Conservation (phyloP, 2,888 invertebrate species). For the Eulithis prunata region DNA sequence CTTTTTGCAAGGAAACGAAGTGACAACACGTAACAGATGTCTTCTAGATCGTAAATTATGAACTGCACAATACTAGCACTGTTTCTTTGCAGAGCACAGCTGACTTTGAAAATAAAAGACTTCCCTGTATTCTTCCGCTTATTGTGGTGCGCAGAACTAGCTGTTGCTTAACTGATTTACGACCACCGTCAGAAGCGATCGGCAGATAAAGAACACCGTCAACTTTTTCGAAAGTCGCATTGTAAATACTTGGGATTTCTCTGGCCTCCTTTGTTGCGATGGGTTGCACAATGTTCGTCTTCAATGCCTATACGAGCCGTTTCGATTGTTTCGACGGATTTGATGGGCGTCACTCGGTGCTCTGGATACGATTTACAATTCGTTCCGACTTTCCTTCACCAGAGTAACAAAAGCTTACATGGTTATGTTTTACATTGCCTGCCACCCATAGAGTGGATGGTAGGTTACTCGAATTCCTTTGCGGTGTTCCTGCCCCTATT, state of each 20-base stretch:
- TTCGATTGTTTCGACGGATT: conserved; percentile 74
- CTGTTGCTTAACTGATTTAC: conserved; percentile 75
- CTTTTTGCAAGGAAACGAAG: conserved; percentile 31
- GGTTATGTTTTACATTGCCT: conserved; percentile 45
- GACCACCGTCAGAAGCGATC: conserved; percentile 50
- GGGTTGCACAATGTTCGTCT: conserved; percentile 76
- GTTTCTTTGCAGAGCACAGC: conserved; percentile 52
- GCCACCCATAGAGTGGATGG: conserved; percentile 59
- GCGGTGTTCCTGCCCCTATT: neutral
- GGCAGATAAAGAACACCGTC: conserved; percentile 59
- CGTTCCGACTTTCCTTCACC: conserved; percentile 77
- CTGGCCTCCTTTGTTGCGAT: conserved; percentile 75
- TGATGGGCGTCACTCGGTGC: conserved; percentile 72
- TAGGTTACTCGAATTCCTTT: conserved; percentile 9
- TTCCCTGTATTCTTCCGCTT: conserved; percentile 52
- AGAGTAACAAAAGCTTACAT: conserved; percentile 56
- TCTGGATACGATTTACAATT: conserved; percentile 78
- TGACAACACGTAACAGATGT: conserved; percentile 49
- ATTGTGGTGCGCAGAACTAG: conserved; percentile 53
- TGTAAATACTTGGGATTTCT: conserved; percentile 72
- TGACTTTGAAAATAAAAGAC: conserved; percentile 52
- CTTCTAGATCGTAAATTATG: conserved; percentile 50
- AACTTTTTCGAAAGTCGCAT: conserved; percentile 68
- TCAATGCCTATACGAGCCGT: conserved; percentile 61
- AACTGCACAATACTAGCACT: conserved; percentile 47